Base-by-base conservation (phyloP, 2,888 invertebrate genomes). In the Brachyptera risi region DNA sequence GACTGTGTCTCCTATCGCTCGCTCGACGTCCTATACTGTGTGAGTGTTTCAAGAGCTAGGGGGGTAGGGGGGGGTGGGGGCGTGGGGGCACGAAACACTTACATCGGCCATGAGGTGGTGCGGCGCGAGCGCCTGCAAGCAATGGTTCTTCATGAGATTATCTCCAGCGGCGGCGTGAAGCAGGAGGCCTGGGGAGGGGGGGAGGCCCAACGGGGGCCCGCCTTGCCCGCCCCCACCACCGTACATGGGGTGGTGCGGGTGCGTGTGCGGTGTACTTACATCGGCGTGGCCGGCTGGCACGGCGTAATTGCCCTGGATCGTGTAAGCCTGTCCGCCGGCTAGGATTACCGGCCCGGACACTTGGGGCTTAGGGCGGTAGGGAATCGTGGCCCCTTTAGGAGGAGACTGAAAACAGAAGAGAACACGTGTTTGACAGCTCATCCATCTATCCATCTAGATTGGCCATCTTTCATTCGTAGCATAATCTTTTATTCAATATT, bases 351-450 rank as follows among this genome's bases (percentile, higher is more conserved):
- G 95, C 72, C 91, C 91, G 72, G 91, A 90, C 71, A 96, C 91
- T 78, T 92, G 92, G 72, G 93, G 93, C 81, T 94, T 93, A 75
- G 98, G 98, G 81, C 97, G 90, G 85, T 98, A 99, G 71, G 98
- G 97, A 78, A 99, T 96, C 74, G 98, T 99, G 73, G 97, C 96
- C 75, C 98, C 98, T 85, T 99, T 98, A 69, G 98, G 98, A 79
- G 99, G 98, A 79, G 97, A 97, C 97, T 98, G 84, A 69, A 42
- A n/a, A n/a, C n/a, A n/a, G n/a, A n/a, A n/a, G n/a, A n/a, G n/a
- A 21, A 63, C 51, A 21, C 31, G n/a, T 54, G 42, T 42, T 17
- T 19, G 42, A 19, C 21, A 21, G 21, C 15, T n/a, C n/a, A n/a
- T n/a, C n/a, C n/a, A n/a, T n/a, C n/a, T n/a, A n/a, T n/a, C n/a